Conservation (phyloP, 2,113 vertebrate species). For the Vombatus ursinus region DNA sequence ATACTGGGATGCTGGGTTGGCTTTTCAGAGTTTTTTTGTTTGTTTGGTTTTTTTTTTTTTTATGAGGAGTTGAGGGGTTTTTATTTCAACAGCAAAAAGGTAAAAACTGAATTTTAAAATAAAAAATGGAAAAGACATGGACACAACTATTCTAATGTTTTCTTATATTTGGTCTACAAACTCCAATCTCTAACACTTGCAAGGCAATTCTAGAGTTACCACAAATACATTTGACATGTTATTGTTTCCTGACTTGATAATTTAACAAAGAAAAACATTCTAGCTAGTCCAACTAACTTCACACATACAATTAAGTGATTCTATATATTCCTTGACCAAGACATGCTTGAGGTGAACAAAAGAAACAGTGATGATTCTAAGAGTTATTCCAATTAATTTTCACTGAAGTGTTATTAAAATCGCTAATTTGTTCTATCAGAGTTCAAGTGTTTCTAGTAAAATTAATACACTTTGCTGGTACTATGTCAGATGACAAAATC, state of each 20-base stretch:
- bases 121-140: background rate
- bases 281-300: background rate
- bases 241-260: background rate
- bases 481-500: background rate
- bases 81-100: background rate
- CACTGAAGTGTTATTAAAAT: background rate
- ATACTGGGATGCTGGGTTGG: background rate
- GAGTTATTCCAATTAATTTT: background rate
- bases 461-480: background rate
- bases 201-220: background rate
- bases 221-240: background rate
- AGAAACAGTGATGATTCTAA: background rate
- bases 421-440: background rate
- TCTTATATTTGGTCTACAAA: background rate
- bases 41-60: too few species aligned
- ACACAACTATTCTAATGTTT: background rate
- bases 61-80: background rate
- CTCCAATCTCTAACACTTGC: background rate
- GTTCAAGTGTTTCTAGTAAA: constrained; percentile 34
- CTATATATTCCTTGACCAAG: constrained; percentile 47
- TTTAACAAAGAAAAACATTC: background rate
- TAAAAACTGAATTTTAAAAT: background rate
- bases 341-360: constrained; percentile 38
- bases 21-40: background rate
- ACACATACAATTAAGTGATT: constrained; percentile 11